phyloP scores from a whole-genome alignment of 1,140 invertebrate genomes.

The Monochamus saltuarius region DNA sequence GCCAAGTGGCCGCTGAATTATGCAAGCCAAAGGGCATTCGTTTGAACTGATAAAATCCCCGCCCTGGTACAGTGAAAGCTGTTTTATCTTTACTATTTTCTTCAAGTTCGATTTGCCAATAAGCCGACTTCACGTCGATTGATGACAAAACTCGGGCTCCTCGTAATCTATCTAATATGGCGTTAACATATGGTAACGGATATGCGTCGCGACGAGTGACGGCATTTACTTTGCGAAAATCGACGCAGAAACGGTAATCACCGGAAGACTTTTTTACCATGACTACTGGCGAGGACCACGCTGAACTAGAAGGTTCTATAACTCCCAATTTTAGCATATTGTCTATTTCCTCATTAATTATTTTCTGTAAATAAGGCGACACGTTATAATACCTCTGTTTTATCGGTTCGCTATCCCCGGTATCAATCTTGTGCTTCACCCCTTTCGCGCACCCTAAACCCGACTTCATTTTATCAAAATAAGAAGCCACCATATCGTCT shows the following conservation, averaged over 20 bases:
- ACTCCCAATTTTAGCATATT: constrained; percentile 7
- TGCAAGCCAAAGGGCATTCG: constrained; percentile 41
- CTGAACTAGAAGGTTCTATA: constrained; percentile 31
- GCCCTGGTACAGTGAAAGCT: constrained; percentile 39
- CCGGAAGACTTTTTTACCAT: constrained; percentile 31
- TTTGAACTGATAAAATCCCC: constrained; percentile 43
- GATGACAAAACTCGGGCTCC: constrained; percentile 1
- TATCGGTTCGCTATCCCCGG: neutral
- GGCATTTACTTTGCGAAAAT: constrained; percentile 37
- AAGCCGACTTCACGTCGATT: constrained; percentile 3
- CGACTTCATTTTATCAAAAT: neutral
- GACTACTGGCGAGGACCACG: constrained; percentile 43
- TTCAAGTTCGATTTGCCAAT: constrained; percentile 8
- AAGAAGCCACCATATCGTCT: neutral
- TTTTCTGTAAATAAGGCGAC: constrained; percentile 1
- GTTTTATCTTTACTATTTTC: constrained; percentile 3
- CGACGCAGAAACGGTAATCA: constrained; percentile 26
- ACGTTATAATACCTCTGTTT: neutral
- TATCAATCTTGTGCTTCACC: neutral
- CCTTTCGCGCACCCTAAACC: constrained; percentile 4
- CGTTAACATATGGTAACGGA: constrained; percentile 33
- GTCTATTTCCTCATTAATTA: neutral
- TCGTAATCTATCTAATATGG: constrained; percentile 41
- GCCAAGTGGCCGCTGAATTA: constrained; percentile 48
- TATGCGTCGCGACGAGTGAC: constrained; percentile 39